These are phyloP conservation scores for Columba janthina DNA, from an alignment of 2,113 vertebrate genomes.

Conservation along the genomic window DNA sequence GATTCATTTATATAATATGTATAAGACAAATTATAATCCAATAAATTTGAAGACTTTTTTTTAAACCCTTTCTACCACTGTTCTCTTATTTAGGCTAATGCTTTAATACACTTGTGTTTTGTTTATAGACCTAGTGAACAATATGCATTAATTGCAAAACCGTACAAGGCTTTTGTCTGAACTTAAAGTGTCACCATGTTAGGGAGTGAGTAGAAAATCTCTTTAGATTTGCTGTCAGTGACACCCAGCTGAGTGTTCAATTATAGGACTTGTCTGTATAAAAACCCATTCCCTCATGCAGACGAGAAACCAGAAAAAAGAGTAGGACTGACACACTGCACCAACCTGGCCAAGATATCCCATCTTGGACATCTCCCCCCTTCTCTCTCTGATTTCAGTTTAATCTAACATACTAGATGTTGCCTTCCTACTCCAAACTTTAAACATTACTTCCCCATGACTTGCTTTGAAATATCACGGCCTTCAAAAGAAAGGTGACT, in stretches of 20 bases:
- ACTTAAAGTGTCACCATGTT: not conserved
- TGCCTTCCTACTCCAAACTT: not conserved
- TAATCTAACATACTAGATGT: not conserved
- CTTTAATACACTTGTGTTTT: not conserved
- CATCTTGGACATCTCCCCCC: not conserved
- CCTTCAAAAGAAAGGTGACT: not conserved
- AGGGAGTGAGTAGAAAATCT: not conserved
- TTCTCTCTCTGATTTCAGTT: not conserved
- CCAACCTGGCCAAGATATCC: not conserved
- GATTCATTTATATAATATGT: not conserved
- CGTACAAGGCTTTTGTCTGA: not conserved
- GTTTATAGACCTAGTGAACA: not conserved
- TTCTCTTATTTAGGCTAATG: not conserved
- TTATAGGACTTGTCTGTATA: not conserved
- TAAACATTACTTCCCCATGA: not conserved
- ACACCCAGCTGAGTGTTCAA: not conserved
- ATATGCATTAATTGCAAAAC: not conserved
- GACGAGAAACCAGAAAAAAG: not conserved
- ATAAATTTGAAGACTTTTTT: not conserved
- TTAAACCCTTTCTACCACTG: not conserved
- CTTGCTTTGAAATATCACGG: not conserved
- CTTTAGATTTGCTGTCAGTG: not conserved
- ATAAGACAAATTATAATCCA: not conserved
- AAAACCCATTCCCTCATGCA: not conserved
- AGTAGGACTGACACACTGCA: not conserved